Evolutionary conservation across 2,113 vertebrate genomes (phyloP), one percentile per base, ranked within the genome.

Genomic region (Alces alces): DNA sequence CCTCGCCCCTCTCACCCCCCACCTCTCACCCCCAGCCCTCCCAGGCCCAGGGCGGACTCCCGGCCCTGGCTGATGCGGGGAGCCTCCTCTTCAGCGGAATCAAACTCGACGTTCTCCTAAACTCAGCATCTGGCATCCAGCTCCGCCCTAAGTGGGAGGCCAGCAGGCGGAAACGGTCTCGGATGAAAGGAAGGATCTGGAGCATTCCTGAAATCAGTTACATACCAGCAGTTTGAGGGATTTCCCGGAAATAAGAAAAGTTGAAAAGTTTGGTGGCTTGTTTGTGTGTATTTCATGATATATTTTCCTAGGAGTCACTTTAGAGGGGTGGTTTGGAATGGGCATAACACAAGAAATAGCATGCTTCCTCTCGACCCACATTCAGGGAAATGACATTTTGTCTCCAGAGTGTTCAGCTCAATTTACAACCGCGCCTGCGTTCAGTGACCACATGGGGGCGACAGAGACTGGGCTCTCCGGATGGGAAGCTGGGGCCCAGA

Each of bases 1-100:
- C 25, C 11, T 6, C 19, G 2, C n/a, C 19, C 19, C 0, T 10
- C 19, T 5, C 33, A 21, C 15, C 4, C 55, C 23, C 25, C 16
- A 12, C 11, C 4, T 57, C 33, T 3, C 15, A 50, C 30, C 25
- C 30, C n/a, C 17, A 36, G 64, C 17, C 16, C 33, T 36, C 64
- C 27, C 19, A 45, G 47, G 27, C 50, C 13, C 60, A 27, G 27
- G 80, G 5, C 14, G 17, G 27, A 39, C 43, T 36, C 33, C 3
- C 4, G 23, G 57, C 55, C 43, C 45, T 50, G 13, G n/a, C 47
- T 8, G 47, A 15, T 5, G 55, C 27, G 5, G 6, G 27, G 8
- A 43, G 5, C 55, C 4, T 14, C 30, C 39, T 52, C 61, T 25
- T 84, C 12, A 27, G 12, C 3, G 27, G 27, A 28, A 60, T 61